Base-by-base conservation (phyloP, 1,140 invertebrate genomes). In the Batillaria attramentaria region DNA sequence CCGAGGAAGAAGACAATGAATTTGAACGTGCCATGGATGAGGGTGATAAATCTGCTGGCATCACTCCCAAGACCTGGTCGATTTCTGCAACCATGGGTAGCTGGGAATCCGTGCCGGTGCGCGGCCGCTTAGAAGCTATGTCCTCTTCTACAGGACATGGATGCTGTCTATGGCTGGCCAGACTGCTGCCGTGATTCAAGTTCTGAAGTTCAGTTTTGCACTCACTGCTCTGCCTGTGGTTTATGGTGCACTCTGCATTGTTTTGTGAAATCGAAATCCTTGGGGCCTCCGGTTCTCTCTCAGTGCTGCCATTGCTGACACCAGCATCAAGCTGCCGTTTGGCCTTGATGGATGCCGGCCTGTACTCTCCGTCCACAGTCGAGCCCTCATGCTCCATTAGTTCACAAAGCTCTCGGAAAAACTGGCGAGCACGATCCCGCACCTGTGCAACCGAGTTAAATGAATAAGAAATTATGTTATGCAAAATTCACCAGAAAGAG, bases 351-450 rank as follows among this genome's bases (percentile, higher is more conserved):
- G 85, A 84, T 31, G 79, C 83, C 41, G 86, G 85, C 5, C 75
- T 84, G 60, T 84, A 86, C 24, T 72, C 57, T n/a, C 18, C 72
- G 35, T 85, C 86, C 60, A 84, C 81, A 20, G 70, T 43, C 5
- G 78, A 75, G 24, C 28, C 79, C 35, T 79, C 65, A 42, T 69
- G 77, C 31, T 66, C 72, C 68, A 86, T 54, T 69, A 79, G 73
- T 54, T 81, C 79, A 82, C 89, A 90, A n/a, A 91, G 80, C 78
- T 91, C 90, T 50, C 83, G 81, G 81, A 91, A 91, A 80, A 91
- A 91, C 37, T 83, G 84, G 39, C 85, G 79, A 33, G 86, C 90
- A 74, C 90, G 83, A 70, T 88, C 83, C 72, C 84, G 84, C 41
- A 91, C 78, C 90, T 91, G 79, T 62, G 3, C 6, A 75, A 1